A percentile compares a stretch with the other conserved stretches of the same genome.
Conservation (phyloP, 64 coral and sea anemone species). For the Anthopleura sola region DNA sequence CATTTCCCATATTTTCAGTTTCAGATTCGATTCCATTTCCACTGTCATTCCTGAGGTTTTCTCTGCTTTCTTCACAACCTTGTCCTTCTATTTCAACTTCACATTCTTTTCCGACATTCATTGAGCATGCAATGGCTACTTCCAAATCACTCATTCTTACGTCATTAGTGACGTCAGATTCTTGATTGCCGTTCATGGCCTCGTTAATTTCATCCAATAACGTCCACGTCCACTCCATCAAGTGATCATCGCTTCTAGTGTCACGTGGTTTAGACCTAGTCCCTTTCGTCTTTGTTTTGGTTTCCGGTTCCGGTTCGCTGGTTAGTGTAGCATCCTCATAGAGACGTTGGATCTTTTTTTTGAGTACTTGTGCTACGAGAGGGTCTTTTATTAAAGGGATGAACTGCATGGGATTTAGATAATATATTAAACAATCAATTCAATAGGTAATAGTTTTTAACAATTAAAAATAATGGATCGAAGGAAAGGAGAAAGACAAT, state of each 20-base stretch:
- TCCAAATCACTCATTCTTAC: not conserved
- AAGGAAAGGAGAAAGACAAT: not conserved
- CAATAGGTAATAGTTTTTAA: no score
- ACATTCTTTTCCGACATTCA: not conserved
- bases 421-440: no score
- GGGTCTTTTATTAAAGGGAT: not conserved
- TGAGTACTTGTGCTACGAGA: not conserved
- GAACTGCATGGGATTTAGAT: not conserved
- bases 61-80: no score
- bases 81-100: not conserved
- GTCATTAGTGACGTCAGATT: not conserved
- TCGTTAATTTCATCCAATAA: not conserved
- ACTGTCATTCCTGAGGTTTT: no score
- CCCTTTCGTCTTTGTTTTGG: not conserved
- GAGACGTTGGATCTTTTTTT: not conserved
- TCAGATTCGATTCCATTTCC: no score
- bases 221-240: not conserved
- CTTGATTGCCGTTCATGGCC: not conserved
- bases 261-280: not conserved
- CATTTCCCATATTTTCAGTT: no score
- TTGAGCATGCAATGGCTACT: no score
- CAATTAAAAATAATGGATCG: not conserved
- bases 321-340: not conserved
- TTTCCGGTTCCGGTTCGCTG: not conserved
- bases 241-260: not conserved